Evolutionary conservation across 2,797 vertebrate species (phyloP), one percentile per base, ranked within the genome.

Genomic region (Brotula barbata): DNA sequence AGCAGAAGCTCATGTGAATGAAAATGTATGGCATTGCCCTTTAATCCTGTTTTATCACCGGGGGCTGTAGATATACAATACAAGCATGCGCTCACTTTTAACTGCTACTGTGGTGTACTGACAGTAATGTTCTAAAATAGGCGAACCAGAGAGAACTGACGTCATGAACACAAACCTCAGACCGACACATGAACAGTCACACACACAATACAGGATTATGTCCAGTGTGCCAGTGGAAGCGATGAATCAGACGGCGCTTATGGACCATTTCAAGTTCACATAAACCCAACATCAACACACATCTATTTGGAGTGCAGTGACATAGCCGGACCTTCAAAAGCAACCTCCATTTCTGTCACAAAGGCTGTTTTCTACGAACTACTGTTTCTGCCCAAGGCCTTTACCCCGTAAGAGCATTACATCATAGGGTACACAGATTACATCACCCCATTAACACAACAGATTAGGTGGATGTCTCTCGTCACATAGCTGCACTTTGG

Each of bases 221-320:
- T 63, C 74, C 81, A 82, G 22, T 28, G 6, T 52, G 57, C 59
- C 13, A 17, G 52, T 83, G 88, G 87, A 88, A 85, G 77, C 77
- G 80, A 69, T 88, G 83, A 86, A 82, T 85, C 86, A 83, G 75
- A 25, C 71, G 21, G 61, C 77, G 37, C 74, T 84, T 87, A 80
- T 81, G 87, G 77, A 77, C 51, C 56, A 19, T 75, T 67, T 77
- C 50, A 78, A 73, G 77, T 73, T 74, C 73, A 69, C 58, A 58
- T 66, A 76, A 83, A 72, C 74, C 77, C 59, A 64, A 39, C 74
- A 58, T 82, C 67, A 83, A 81, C 50, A 73, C 51, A 44, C 33
- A 65, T 74, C 77, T 82, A 86, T 87, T 87, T 67, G 42, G 40
- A 71, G 81, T n/a, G 10, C 3, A 19, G 33, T 53, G 74, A 75